Evolutionary conservation across 2,113 vertebrate species (phyloP), one percentile per base, ranked within the genome.

Genomic region (Actinemys pallida): DNA sequence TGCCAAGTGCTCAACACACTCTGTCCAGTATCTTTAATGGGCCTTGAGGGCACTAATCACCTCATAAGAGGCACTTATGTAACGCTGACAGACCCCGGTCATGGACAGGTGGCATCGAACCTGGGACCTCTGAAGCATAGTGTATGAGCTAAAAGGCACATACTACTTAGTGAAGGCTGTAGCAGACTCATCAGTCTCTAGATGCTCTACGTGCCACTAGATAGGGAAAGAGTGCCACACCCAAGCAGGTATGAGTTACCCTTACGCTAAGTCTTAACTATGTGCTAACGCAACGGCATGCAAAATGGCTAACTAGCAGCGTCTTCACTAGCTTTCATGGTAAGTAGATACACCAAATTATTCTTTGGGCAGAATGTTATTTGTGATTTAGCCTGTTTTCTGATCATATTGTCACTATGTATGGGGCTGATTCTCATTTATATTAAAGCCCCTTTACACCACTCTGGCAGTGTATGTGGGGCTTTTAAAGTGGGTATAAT

Each of bases 381-480:
- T 10, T 82, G 29, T 81, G 78, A 86, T 85, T 84, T 2, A 52
- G 20, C 53, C 72, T 0, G 31, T 1, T 39, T n/a, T 83, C 52
- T 31, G n/a, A 57, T 9, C 8, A 12, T 35, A 49, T 35, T 69
- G 22, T 56, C 59, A 62, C 59, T 62, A 62, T 62, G n/a, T 75
- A n/a, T 39, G 17, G 69, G 39, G 8, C 17, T 75, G 35, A 75
- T 75, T 75, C 69, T 39, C 17, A 75, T 75, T 11, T 78, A 5
- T n/a, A 5, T 53, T 24, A 22, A 56, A 79, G n/a, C 8, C 29
- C 35, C 47, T 76, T 49, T 75, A 31, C 13, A 62, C 29, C 3
- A 0, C 47, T 19, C 0, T n/a, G 24, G 14, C 81, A 83, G 57
- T 20, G 45, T 65, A 3, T 16, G 45, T 0, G 25, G 22, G n/a